Evolutionary conservation across 2,888 invertebrate genomes (phyloP).

Genomic region (Brachycybe producta): DNA sequence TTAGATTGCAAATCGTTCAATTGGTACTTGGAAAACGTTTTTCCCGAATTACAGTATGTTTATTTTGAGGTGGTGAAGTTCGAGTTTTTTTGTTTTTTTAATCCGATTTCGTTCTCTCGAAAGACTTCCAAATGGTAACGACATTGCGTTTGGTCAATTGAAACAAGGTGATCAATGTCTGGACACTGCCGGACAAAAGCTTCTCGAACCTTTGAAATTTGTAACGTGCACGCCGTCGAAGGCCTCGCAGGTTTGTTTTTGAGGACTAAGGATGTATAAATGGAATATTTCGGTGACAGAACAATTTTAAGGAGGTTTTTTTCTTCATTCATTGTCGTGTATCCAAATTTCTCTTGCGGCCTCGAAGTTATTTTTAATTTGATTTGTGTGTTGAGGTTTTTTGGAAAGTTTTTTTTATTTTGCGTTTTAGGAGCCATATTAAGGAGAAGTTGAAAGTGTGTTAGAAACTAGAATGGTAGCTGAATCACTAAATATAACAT

Average conservation of each 20-base stretch:
- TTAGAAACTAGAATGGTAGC: too few species aligned
- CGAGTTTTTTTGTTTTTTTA: background rate
- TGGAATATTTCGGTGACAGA: too few species aligned
- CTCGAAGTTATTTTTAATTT: background rate
- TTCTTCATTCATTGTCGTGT: background rate
- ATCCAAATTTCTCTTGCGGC: background rate
- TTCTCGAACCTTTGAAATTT: constrained; percentile 4
- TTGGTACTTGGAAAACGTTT: constrained; percentile 96
- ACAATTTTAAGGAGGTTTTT: too few species aligned
- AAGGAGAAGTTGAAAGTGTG: too few species aligned
- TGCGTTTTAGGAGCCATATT: too few species aligned
- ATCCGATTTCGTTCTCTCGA: background rate
- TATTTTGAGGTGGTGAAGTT: background rate
- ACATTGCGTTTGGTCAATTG: constrained; percentile 19
- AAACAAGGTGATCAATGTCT: constrained; percentile 20
- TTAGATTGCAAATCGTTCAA: constrained; percentile 91
- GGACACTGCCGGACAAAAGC: constrained; percentile 3
- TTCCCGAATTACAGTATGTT: constrained; percentile 64
- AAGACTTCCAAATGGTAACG: constrained; percentile 19
- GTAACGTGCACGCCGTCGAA: constrained; percentile 12
- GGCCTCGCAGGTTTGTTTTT: constrained; percentile 12
- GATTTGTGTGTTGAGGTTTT: too few species aligned
- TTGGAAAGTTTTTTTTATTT: too few species aligned
- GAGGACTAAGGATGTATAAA: too few species aligned
- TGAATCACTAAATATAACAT: too few species aligned